Percentiles rank a stretch among this genome's conserved stretches.
These are phyloP conservation scores for Xanthorhoe spadicearia DNA, from an alignment of 2,888 invertebrate species.

Conservation along the genomic window DNA sequence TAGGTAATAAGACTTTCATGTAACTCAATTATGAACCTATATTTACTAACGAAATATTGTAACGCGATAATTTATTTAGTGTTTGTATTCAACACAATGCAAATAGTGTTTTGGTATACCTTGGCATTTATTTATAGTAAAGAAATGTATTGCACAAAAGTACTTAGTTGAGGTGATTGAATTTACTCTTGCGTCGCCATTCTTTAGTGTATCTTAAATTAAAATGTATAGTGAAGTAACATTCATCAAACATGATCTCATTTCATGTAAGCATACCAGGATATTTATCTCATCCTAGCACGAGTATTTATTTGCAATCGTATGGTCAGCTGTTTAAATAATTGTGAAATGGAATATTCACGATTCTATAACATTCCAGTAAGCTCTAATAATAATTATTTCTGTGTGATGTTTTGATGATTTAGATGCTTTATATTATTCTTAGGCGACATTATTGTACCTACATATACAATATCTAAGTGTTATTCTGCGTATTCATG, in stretches of 20 bases:
- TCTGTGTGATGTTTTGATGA: slow-evolving; percentile 72
- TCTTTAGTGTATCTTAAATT: slow-evolving; percentile 59
- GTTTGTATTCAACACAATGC: slow-evolving; percentile 64
- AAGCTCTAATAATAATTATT: slow-evolving; percentile 62
- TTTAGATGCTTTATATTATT: slow-evolving; percentile 77
- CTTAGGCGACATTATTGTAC: slow-evolving; percentile 64
- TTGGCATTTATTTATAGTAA: slow-evolving; percentile 73
- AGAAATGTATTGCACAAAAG: slow-evolving; percentile 79
- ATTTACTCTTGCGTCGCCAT: slow-evolving; percentile 57
- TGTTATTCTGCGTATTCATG: slow-evolving; percentile 68
- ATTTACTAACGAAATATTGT: slow-evolving; percentile 62
- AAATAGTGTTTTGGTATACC: slow-evolving; percentile 66
- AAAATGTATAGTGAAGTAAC: slow-evolving; percentile 62
- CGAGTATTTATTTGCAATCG: slow-evolving; percentile 60
- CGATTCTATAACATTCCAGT: slow-evolving; percentile 75
- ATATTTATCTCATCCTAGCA: slow-evolving; percentile 55
- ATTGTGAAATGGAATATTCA: slow-evolving; percentile 62
- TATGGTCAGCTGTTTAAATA: slow-evolving; percentile 57
- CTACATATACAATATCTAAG: slow-evolving; percentile 66
- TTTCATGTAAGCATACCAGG: slow-evolving; percentile 69
- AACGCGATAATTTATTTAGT: slow-evolving; percentile 63
- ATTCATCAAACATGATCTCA: slow-evolving; percentile 79
- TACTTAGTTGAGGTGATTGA: slow-evolving; percentile 75
- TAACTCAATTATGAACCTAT: slow-evolving; percentile 61
- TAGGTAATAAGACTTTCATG: slow-evolving; percentile 63